Evolutionary conservation across 2,797 vertebrate genomes (phyloP).

Genomic region (Odontamblyopus lacepedii): DNA sequence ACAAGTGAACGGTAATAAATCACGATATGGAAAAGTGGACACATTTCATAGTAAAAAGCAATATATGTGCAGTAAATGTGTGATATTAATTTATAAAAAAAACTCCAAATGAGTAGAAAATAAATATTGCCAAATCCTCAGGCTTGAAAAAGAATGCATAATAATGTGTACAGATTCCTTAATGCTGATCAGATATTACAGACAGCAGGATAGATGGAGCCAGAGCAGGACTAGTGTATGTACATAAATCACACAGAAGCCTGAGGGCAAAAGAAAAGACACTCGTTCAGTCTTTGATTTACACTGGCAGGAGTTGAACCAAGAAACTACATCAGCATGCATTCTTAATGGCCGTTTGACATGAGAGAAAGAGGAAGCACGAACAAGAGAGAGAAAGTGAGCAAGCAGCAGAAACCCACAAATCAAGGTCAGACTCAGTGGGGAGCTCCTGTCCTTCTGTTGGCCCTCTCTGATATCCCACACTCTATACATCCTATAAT

Average conservation of each 20-base stretch:
- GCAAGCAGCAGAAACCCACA: constrained; percentile 15
- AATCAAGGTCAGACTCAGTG: constrained; percentile 54
- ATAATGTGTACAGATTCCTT: not conserved
- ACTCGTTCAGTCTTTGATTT: constrained; percentile 41
- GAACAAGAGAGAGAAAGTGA: constrained; percentile 2
- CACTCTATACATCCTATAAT: constrained; percentile 26
- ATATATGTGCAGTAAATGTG: too few relatives aligned
- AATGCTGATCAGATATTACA: not conserved
- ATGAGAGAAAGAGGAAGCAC: constrained; percentile 23
- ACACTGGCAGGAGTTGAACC: constrained; percentile 17
- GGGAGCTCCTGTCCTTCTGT: constrained; percentile 54
- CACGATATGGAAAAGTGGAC: constrained; percentile 31
- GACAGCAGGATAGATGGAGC: constrained; percentile 22
- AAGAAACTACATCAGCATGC: constrained; percentile 40
- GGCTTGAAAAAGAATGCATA: not conserved
- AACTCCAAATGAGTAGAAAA: too few relatives aligned
- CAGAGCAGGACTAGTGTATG: constrained; percentile 21
- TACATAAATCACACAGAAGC: constrained; percentile 29
- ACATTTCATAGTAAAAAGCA: not conserved
- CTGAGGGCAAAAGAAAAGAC: constrained; percentile 43
- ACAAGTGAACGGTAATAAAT: constrained; percentile 36
- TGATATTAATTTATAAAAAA: too few relatives aligned
- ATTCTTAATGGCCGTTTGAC: constrained; percentile 37
- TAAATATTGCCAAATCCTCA: not conserved
- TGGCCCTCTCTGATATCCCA: constrained; percentile 43